These are phyloP conservation scores for Pipistrellus pygmaeus DNA, from an alignment of 2,797 vertebrate genomes.

Conservation along the genomic window DNA sequence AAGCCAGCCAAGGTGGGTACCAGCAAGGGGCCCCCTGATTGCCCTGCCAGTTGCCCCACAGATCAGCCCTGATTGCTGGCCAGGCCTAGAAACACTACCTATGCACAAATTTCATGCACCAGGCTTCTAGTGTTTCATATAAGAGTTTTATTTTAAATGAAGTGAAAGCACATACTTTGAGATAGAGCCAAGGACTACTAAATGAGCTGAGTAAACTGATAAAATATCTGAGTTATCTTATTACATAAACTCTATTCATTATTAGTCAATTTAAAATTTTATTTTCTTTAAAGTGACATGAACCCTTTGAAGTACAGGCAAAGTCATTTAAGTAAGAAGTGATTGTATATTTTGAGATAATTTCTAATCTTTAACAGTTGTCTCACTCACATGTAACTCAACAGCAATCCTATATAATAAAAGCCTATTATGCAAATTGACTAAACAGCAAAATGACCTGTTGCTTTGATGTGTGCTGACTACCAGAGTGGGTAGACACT, in stretches of 20 bases:
- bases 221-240: not conserved
- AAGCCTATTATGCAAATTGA: too few relatives aligned
- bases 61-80: too few relatives aligned
- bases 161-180: not conserved
- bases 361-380: not conserved
- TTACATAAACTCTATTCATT: not conserved
- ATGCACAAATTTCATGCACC: too few relatives aligned
- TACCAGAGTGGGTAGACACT: too few relatives aligned
- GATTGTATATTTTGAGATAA: conserved; percentile 2
- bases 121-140: not conserved
- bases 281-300: conserved; percentile 26
- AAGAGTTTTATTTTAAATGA: conserved; percentile 46
- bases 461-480: too few relatives aligned
- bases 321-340: not conserved
- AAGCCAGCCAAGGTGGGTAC: too few relatives aligned
- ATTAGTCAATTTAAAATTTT: conserved; percentile 14
- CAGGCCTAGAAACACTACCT: too few relatives aligned
- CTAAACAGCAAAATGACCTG: too few relatives aligned
- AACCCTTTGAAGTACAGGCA: not conserved
- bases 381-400: not conserved
- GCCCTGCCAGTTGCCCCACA: too few relatives aligned
- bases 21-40: too few relatives aligned
- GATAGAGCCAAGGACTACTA: not conserved
- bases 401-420: not conserved
- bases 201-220: not conserved